Evolutionary conservation across 2,888 invertebrate genomes (phyloP), one percentile per base, ranked within the genome.

Genomic region (Arrhopalites spinosus): DNA sequence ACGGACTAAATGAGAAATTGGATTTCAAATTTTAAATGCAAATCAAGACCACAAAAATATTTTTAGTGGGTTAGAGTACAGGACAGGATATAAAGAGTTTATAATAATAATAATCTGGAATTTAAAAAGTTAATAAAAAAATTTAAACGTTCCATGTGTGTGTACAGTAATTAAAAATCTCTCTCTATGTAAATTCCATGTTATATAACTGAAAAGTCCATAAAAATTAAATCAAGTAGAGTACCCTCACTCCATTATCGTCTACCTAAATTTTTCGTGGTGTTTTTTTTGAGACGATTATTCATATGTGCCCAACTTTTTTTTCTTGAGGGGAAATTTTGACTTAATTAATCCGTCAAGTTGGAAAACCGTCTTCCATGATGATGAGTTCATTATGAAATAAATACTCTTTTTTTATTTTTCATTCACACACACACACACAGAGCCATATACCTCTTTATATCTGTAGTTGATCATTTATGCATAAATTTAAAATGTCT

Each of bases 271-370:
- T 47, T 11, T 47, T 11, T 13, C 11, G 47, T 13, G 47, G 11
- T 47, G 36, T 7, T 11, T 36, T 36, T 36, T 36, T 56, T 56
- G n/a, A 1, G 15, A 36, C 29, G 27, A 64, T 64, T 64, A 15
- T 45, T 67, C 45, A 67, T 45, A 30, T 43, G 67, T 43, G n/a
- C 50, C 50, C 50, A 17, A 15, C 50, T 5, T 30, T 70, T n/a
- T 56, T 70, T 53, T 70, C 56, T 70, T 53, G 29, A 70, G 30
- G 56, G 56, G 70, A 27, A 56, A 30, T 56, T 29, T 27, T 63
- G 20, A 20, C 56, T 70, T 70, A 70, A 70, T 70, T 70, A 70
- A 70, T 70, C 56, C 70, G 70, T 70, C 70, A 70, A 70, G 56
- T 13, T 50, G 3, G 15, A 68, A 56, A 27, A 29, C n/a, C n/a